Base-by-base conservation (phyloP, 64 coral and sea anemone species). In the Montipora cactus region DNA sequence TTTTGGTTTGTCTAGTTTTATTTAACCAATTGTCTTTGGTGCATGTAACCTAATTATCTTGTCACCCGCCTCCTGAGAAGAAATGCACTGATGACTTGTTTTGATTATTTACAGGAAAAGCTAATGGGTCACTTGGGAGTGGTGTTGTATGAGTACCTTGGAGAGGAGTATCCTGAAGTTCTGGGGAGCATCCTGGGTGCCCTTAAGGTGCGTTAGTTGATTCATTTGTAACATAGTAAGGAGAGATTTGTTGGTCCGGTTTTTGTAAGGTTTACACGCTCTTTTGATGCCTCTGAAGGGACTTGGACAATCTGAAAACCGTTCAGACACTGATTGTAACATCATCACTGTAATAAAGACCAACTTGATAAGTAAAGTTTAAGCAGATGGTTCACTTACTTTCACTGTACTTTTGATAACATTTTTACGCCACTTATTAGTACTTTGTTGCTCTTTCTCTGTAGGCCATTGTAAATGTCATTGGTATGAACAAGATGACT, bases 401-500 rank as follows among this genome's bases (percentile, higher is more conserved):
- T 37, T 37, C 28, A 37, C 28, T 37, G 28, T 37, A 37, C 28
- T 37, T 37, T 37, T 37, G 37, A 37, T 23, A 5, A 71, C 5
- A 5, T 3, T 71, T 15, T 71, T 5, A 23, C 5, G 5, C 28
- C 46, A 28, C 14, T 47, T 51, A 48, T 11, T 61, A 67, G 20
- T 64, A 0, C 49, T 79, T 52, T 57, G 21, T 47, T 18, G 44
- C 13, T 58, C 7, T 15, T 92, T 86, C 67, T 70, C 59, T 93
- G 4, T 46, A 99, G 98, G 98, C 98, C 71, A 95, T 99, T 79
- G 98, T 99, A 12, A 99, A 99, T 89, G 98, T 99, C 9, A 99
- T 99, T 90, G 98, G 98, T 70, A 99, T 99, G 98, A 99, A 99
- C 86, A 99, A 99, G 89, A 99, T 99, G 98, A 96, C 95, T 4